Evolutionary conservation across 2,797 vertebrate species (phyloP).

Genomic region (Capromys pilorides): DNA sequence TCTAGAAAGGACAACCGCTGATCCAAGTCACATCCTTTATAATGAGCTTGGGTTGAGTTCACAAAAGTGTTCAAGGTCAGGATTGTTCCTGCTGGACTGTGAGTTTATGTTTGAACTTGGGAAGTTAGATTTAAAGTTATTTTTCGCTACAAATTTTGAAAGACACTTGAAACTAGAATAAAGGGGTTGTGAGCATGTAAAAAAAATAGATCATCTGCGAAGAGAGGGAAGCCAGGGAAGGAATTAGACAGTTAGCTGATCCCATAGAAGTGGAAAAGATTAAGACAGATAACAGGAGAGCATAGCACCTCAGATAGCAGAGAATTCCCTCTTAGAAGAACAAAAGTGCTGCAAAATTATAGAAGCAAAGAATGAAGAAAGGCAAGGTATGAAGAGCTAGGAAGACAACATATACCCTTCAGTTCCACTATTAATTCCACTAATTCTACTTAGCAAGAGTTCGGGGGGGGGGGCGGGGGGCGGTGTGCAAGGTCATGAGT

Average conservation of each 20-base stretch:
- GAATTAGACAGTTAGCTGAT: conserved; percentile 17
- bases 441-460: no score
- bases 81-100: background rate
- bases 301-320: background rate
- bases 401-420: background rate
- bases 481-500: no score
- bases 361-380: background rate
- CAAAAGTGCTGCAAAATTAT: background rate
- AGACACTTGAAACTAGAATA: conserved; percentile 52
- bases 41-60: conserved; percentile 68
- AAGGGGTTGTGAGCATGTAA: background rate
- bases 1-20: conserved; percentile 20
- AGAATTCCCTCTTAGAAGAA: background rate
- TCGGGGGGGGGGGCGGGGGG: no score
- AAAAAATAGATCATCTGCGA: background rate
- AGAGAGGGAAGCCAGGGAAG: background rate
- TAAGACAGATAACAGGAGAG: background rate
- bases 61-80: conserved; percentile 41
- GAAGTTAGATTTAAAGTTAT: conserved; percentile 68
- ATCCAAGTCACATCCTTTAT: conserved; percentile 65
- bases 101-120: conserved; percentile 62
- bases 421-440: background rate
- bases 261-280: background rate
- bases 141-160: conserved; percentile 69
- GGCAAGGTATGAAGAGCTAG: background rate